These are phyloP conservation scores for Listrodromus nycthemerus DNA, from an alignment of 2,888 invertebrate species.

Conservation along the genomic window DNA sequence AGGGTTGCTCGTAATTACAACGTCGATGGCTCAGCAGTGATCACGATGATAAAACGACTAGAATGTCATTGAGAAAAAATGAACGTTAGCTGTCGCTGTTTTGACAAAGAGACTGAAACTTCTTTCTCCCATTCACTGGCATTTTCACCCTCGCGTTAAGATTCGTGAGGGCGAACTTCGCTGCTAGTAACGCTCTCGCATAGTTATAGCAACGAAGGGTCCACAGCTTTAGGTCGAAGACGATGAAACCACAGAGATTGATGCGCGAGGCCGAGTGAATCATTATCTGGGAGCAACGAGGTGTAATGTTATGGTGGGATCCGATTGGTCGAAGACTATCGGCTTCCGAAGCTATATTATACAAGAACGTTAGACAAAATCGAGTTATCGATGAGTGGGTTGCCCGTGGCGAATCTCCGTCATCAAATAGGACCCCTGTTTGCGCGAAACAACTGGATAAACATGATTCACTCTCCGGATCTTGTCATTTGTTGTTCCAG, in stretches of 20 bases:
- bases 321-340: constrained; percentile 71
- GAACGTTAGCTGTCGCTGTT: neutral
- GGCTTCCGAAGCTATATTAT: constrained; percentile 57
- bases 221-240: constrained; percentile 32
- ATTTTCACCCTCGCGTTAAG: constrained; percentile 27
- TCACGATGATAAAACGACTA: neutral
- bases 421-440: constrained; percentile 75
- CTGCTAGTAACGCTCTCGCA: neutral
- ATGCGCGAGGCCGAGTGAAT: constrained; percentile 57
- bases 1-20: neutral
- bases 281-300: constrained; percentile 73
- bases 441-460: constrained; percentile 36
- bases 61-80: constrained; percentile 8
- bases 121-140: neutral
- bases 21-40: neutral
- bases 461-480: constrained; percentile 20
- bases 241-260: constrained; percentile 41
- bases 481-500: neutral
- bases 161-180: constrained; percentile 27
- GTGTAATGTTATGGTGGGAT: constrained; percentile 71
- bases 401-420: constrained; percentile 77
- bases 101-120: neutral
- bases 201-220: constrained; percentile 32
- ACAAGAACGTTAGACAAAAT: constrained; percentile 72
- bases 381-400: constrained; percentile 79